A percentile compares a stretch with the other conserved stretches of the same genome.
phyloP scores from a whole-genome alignment of 2,888 invertebrate species.

The Melanostoma mellinum region DNA sequence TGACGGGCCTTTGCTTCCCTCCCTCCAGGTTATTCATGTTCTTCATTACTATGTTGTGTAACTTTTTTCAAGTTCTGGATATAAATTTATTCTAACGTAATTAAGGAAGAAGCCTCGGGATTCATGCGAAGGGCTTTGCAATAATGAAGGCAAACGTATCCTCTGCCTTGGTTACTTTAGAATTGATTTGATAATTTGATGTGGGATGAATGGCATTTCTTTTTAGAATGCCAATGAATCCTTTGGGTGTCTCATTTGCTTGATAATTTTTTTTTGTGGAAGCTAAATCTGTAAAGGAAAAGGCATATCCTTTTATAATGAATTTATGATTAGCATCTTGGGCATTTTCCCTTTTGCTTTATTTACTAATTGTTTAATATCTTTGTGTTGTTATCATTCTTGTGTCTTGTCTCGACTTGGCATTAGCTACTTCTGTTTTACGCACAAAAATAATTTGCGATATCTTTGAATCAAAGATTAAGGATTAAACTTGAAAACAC shows the following conservation, averaged over 20 bases:
- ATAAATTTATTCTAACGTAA: slow-evolving; percentile 3
- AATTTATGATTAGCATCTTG: slow-evolving; percentile 5
- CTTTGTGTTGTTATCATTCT: too few species aligned
- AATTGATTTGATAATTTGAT: slow-evolving; percentile 19
- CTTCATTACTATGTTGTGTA: not conserved
- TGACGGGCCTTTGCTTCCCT: not conserved
- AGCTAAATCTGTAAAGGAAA: not conserved
- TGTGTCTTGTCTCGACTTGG: too few species aligned
- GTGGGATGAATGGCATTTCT: not conserved
- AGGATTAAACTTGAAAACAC: too few species aligned
- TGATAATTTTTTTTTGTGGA: not conserved
- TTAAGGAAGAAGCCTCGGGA: slow-evolving; percentile 16
- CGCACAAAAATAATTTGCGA: too few species aligned
- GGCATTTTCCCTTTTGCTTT: not conserved
- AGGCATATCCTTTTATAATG: not conserved
- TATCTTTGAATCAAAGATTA: too few species aligned
- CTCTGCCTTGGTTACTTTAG: not conserved
- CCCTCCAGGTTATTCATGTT: slow-evolving; percentile 6
- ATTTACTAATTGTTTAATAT: too few species aligned
- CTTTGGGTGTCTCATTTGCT: not conserved
- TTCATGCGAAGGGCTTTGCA: not conserved
- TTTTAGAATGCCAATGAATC: not conserved
- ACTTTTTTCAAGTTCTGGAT: slow-evolving; percentile 12
- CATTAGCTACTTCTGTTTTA: too few species aligned
- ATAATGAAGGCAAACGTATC: not conserved